Conservation (phyloP, 2,113 vertebrate genomes). For the Narcine bancroftii region DNA sequence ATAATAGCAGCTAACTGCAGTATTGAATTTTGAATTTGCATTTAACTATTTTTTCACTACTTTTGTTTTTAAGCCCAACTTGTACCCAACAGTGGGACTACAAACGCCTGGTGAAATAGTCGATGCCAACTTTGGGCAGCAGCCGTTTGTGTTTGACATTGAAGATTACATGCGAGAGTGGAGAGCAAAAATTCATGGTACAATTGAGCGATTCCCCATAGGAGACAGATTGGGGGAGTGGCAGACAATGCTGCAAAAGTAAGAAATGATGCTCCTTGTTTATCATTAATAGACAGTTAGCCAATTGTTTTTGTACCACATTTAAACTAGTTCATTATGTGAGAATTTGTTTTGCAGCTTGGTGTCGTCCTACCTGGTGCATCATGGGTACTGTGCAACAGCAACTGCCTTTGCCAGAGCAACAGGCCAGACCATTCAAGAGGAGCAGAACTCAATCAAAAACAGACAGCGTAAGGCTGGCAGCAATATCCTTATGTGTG, state of each 20-base stretch:
- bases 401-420: slow-evolving; percentile 91
- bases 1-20: slow-evolving; percentile 42
- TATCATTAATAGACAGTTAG: background rate
- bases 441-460: slow-evolving; percentile 95
- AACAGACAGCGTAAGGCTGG: slow-evolving; percentile 88
- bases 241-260: slow-evolving; percentile 97
- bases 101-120: slow-evolving; percentile 97
- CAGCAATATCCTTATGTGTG: background rate
- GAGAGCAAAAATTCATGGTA: slow-evolving; percentile 90
- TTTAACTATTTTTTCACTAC: background rate
- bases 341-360: slow-evolving; percentile 63
- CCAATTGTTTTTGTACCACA: background rate
- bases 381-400: slow-evolving; percentile 94
- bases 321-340: slow-evolving; percentile 34
- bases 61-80: slow-evolving; percentile 74
- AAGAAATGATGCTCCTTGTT: slow-evolving; percentile 48
- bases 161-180: slow-evolving; percentile 98
- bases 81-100: slow-evolving; percentile 94
- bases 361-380: slow-evolving; percentile 95
- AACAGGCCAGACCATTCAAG: slow-evolving; percentile 90
- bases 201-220: slow-evolving; percentile 88
- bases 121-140: slow-evolving; percentile 96
- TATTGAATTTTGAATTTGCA: slow-evolving; percentile 38
- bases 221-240: slow-evolving; percentile 90
- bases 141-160: slow-evolving; percentile 96